Base-by-base conservation (phyloP, 2,113 vertebrate genomes). In the Oriolus oriolus region DNA sequence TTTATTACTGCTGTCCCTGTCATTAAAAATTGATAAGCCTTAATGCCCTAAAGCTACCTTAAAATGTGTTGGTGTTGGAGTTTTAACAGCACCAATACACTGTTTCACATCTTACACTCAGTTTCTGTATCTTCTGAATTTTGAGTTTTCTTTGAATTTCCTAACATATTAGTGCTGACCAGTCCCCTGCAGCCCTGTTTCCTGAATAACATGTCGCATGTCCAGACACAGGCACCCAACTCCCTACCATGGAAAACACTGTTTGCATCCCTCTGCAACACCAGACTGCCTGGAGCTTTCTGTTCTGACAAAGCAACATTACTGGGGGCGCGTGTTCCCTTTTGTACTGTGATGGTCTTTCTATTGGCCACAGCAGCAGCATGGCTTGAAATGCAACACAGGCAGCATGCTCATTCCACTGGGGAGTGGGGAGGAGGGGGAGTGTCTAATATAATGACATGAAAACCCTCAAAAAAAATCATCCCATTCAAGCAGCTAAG, bases 121-220 rank as follows among this genome's bases (percentile, higher is more conserved):
- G 24, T 39, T 64, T 30, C 50, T 1, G 9, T 9, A 23, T 45
- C 24, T 74, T 37, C 66, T n/a, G n/a, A 79, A 64, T 73, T 33
- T 49, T 63, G 54, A 74, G 44, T 24, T 59, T 50, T 26, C 49
- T 47, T 35, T 66, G 9, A 10, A 19, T 78, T 77, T 87, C 53
- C 41, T 39, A 63, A 42, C 15, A 9, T 3, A 5, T 10, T 33
- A 54, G 14, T 37, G 60, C 50, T 22, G 54, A 81, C n/a, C n/a
- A 52, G 49, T 9, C 16, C 71, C 64, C 44, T 49, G 11, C 24
- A 13, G 52, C 33, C 65, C 47, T 66, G 52, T 21, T 61, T 74
- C 52, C 79, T 33, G 27, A 73, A 66, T 19, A 70, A 16, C n/a
- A 44, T 0, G 0, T 33, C 1, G 0, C 41, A 27, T 7, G 49